phyloP scores from a whole-genome alignment of 2,888 invertebrate genomes.

The Aethes cnicana region DNA sequence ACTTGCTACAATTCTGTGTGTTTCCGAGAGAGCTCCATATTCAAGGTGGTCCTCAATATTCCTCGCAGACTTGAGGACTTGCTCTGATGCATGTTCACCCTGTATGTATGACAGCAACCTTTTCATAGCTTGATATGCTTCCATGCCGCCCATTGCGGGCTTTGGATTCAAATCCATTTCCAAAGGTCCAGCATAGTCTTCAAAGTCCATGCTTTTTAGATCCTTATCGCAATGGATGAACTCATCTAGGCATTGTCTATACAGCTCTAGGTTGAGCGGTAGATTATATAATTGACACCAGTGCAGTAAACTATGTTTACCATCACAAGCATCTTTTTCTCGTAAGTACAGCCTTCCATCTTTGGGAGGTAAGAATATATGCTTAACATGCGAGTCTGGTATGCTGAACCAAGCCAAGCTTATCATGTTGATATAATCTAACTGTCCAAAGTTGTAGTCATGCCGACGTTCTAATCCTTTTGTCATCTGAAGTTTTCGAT shows the following conservation, averaged over 20 bases:
- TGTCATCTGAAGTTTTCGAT: slow-evolving; percentile 48
- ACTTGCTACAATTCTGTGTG: slow-evolving; percentile 37
- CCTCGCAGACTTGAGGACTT: slow-evolving; percentile 45
- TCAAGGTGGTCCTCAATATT: slow-evolving; percentile 48
- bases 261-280: slow-evolving; percentile 37
- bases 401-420: slow-evolving; percentile 48
- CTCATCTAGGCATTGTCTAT: slow-evolving; percentile 40
- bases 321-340: slow-evolving; percentile 38
- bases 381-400: slow-evolving; percentile 41
- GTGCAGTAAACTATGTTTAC: slow-evolving; percentile 42
- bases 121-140: slow-evolving; percentile 52
- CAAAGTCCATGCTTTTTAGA: slow-evolving; percentile 37
- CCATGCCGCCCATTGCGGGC: slow-evolving; percentile 41
- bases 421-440: slow-evolving; percentile 46
- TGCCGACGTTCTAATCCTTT: slow-evolving; percentile 40
- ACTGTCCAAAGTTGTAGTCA: slow-evolving; percentile 33
- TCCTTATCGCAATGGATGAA: slow-evolving; percentile 45
- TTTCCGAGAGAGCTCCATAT: slow-evolving; percentile 45
- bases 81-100: slow-evolving; percentile 40
- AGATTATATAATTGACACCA: slow-evolving; percentile 46
- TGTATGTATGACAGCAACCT: slow-evolving; percentile 48
- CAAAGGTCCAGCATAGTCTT: slow-evolving; percentile 28
- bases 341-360: slow-evolving; percentile 38
- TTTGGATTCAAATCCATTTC: slow-evolving; percentile 20
- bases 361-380: slow-evolving; percentile 40